Evolutionary conservation across 2,888 invertebrate species (phyloP), one percentile per base, ranked within the genome.

Genomic region (Frankliniella fusca): DNA sequence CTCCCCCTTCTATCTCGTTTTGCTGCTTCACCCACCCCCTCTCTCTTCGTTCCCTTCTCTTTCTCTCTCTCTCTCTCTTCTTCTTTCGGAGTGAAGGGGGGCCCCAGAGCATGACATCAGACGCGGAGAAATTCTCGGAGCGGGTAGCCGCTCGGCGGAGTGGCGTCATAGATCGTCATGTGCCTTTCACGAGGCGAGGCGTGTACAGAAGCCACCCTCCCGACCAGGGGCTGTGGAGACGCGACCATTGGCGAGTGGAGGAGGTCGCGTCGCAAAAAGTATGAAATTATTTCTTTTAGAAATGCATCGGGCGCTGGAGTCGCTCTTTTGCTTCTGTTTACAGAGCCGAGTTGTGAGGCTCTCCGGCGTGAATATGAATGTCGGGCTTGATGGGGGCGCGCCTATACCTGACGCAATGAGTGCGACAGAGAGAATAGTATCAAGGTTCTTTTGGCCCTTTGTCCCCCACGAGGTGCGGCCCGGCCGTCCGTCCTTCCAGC

Each of bases 41-140:
- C 20, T 38, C 80, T 50, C 20, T 28, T 80, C 81, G 18, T 48
- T 80, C 80, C 48, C 50, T 81, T 80, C 38, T 15, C n/a, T 23
- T 82, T 48, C 50, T 27, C 48, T 20, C 20, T 82, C 54, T n/a
- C 80, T 7, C 70, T 23, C 81, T 0, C 48, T 80, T 82, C 80
- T 20, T 18, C 49, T 81, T 48, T 7, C 15, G 70, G 27, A 76
- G 70, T 23, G 70, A 27, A 76, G 27, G 70, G 70, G 27, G 27
- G 61, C 5, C 18, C 18, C 61, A 18, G 61, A 61, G 61, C 70
- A 12, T 76, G 70, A 76, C 70, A 76, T 61, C 61, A 61, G 61
- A 61, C 20, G n/a, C 20, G 70, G 70, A 76, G 70, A 76, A 76
- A 76, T 76, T 76, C 70, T 76, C 70, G 27, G 70, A 76, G 70